phyloP scores from a whole-genome alignment of 2,113 vertebrate genomes.

The Myiagra hebetior region DNA sequence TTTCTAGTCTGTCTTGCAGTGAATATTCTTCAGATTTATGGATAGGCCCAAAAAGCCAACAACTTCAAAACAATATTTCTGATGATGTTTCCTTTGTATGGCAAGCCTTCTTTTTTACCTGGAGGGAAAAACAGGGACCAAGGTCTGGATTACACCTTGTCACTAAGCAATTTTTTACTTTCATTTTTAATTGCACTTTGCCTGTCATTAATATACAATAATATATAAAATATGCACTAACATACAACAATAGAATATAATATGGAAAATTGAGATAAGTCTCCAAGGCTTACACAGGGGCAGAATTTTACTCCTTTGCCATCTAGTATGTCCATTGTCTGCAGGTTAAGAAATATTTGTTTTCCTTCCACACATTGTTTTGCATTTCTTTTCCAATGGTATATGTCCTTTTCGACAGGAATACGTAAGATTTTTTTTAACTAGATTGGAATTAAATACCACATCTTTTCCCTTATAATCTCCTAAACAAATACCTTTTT shows the following conservation, averaged over 20 bases:
- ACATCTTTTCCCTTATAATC: neutral
- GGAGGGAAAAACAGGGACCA: neutral
- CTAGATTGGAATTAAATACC: neutral
- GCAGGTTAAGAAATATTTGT: neutral
- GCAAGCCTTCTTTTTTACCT: neutral
- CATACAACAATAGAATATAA: neutral
- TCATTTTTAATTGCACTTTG: neutral
- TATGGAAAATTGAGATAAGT: neutral
- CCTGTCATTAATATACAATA: neutral
- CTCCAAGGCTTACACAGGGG: neutral
- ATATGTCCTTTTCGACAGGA: neutral
- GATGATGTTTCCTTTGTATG: neutral
- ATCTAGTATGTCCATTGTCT: neutral
- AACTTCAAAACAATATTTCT: neutral
- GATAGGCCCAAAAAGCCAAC: neutral
- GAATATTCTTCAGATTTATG: neutral
- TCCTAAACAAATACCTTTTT: neutral
- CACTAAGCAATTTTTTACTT: neutral
- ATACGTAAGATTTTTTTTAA: neutral
- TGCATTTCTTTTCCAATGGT: accelerated
- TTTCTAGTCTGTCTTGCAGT: neutral
- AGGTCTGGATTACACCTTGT: neutral
- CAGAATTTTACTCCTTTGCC: neutral
- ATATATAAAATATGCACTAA: neutral
- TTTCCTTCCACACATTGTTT: neutral